Evolutionary conservation across 2,797 vertebrate genomes (phyloP).

Genomic region (Sebastes hubbsi): DNA sequence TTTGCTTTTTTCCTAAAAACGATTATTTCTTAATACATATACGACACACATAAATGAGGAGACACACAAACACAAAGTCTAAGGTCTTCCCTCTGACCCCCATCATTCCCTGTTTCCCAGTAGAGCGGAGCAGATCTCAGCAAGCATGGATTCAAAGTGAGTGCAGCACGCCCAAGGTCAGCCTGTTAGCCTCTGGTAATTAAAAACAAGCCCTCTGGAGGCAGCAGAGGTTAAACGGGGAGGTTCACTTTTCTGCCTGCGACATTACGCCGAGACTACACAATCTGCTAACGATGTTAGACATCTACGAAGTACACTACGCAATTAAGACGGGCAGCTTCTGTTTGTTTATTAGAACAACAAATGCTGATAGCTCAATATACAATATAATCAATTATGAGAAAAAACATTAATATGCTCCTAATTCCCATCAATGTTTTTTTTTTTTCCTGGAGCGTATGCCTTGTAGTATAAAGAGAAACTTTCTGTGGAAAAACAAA

Average conservation of each 20-base stretch:
- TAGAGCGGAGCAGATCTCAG: conserved; percentile 79
- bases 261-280: conserved; percentile 79
- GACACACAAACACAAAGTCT: conserved; percentile 24
- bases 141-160: conserved; percentile 87
- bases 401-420: neutral
- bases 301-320: conserved; percentile 47
- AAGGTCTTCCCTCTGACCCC: conserved; percentile 54
- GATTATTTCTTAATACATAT: neutral
- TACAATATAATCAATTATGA: neutral
- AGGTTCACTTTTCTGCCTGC: conserved; percentile 77
- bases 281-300: conserved; percentile 68
- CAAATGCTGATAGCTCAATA: neutral
- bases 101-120: conserved; percentile 74
- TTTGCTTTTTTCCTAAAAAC: neutral
- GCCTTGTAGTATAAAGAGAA: conserved; percentile 7
- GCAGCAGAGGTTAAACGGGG: conserved; percentile 87
- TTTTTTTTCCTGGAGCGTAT: neutral
- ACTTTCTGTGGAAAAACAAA: conserved; percentile 44
- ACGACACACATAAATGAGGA: conserved; percentile 6
- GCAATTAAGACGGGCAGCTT: conserved; percentile 14
- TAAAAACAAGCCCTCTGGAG: conserved; percentile 90
- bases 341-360: conserved; percentile 40
- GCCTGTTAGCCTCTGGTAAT: conserved; percentile 91
- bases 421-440: neutral
- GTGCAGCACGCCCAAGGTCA: conserved; percentile 87